Evolutionary conservation across 1,140 invertebrate genomes (phyloP), one percentile per base, ranked within the genome.

Genomic region (Solen grandis): DNA sequence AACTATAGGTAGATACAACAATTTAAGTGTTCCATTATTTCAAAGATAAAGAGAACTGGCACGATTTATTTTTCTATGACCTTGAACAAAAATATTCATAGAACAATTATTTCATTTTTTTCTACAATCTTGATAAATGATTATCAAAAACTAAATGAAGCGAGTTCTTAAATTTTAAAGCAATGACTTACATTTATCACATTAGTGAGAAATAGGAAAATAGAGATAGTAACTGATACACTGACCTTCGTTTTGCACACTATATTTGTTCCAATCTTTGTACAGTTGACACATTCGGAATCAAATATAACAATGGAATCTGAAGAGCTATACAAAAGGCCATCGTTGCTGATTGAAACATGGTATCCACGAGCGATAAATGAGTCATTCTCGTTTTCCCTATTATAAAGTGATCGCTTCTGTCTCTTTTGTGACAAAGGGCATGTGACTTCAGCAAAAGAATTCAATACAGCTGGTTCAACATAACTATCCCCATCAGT

Each of bases 281-380:
- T 63, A 60, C 72, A 75, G 13, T 60, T 35, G 10, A 75, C 57
- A 52, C 72, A 75, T 16, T 41, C 27, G 0, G 72, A 75, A n/a
- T 75, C 72, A 63, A 29, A 75, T 16, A 75, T 33, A 27, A 63
- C 57, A n/a, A 75, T 2, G 16, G 59, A n/a, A 22, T 75, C 72
- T 63, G 50, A 36, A 10, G 62, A 57, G 29, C 57, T 62, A 35
- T 31, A 75, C 3, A 0, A 27, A 5, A 41, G n/a, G 22, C 72
- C 72, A 63, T 75, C 59, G 33, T 75, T 75, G 35, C 57, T 62
- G 8, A 75, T 27, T 29, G 72, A 62, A n/a, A 60, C 25, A 29
- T 5, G 5, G 25, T 63, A 75, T 16, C 57, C 72, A 16, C 16
- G 19, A n/a, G 59, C 55, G 8, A 75, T 52, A 25, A 52, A 31